Conservation (phyloP, 2,797 vertebrate genomes). For the Spinibarbus caldwelli region DNA sequence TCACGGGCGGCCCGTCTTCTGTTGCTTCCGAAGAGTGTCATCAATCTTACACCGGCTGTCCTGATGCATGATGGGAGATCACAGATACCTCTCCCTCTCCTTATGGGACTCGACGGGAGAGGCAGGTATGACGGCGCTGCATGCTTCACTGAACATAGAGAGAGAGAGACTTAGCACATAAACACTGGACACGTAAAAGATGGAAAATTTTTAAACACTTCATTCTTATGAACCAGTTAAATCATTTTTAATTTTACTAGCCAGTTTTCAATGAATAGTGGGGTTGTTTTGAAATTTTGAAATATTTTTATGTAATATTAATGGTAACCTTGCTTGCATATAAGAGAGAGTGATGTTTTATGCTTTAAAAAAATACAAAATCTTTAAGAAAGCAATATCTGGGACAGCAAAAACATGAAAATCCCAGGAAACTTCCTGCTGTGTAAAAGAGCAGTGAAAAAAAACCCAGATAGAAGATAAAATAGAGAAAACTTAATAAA, state of each 20-base stretch:
- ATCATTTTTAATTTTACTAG: neutral
- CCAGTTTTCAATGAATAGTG: neutral
- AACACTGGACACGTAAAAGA: neutral
- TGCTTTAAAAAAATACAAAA: neutral
- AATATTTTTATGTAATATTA: neutral
- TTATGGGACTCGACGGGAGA: conserved; percentile 69
- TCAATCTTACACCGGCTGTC: conserved; percentile 89
- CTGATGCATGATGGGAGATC: conserved; percentile 85
- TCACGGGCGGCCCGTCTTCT: conserved; percentile 82
- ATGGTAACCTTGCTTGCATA: neutral
- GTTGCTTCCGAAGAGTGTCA: conserved; percentile 87
- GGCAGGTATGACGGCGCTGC: conserved; percentile 69
- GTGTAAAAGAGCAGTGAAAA: neutral
- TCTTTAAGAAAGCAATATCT: conserved; percentile 9
- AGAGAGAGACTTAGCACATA: conserved; percentile 57
- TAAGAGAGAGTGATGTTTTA: neutral
- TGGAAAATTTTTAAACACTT: conserved; percentile 16
- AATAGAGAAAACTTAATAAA: neutral
- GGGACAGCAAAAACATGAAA: neutral
- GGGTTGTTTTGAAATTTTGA: neutral
- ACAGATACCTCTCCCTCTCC: conserved; percentile 77
- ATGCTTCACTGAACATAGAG: conserved; percentile 67
- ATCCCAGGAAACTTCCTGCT: conserved; percentile 10
- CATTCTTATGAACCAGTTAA: neutral
- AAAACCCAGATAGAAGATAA: neutral